Evolutionary conservation across 2,797 vertebrate species (phyloP).

Genomic region (Smutsia gigantea): DNA sequence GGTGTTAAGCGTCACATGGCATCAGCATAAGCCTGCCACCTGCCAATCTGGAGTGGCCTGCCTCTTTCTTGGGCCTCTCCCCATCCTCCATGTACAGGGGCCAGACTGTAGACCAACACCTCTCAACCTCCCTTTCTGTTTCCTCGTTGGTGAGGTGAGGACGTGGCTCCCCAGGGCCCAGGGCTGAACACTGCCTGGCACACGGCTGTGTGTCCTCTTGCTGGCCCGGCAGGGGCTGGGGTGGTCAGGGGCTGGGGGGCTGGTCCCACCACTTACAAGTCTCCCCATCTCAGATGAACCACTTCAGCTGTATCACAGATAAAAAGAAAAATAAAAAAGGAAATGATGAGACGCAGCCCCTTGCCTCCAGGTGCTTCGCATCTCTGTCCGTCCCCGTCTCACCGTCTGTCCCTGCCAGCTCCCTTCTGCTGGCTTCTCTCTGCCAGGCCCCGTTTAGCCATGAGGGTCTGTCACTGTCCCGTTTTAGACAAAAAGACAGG

Average conservation of each 20-base stretch:
- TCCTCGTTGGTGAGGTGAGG: too few species aligned
- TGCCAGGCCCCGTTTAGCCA: neutral
- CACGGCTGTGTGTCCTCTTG: rapidly evolving
- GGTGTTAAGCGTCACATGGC: neutral
- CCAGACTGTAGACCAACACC: neutral
- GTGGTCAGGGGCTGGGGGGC: neutral
- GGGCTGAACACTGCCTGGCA: neutral
- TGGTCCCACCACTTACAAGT: rapidly evolving
- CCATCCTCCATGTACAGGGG: neutral
- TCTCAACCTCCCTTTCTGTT: neutral
- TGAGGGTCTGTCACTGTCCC: neutral
- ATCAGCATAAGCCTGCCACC: neutral
- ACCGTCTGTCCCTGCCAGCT: neutral
- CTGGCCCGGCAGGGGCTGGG: rapidly evolving
- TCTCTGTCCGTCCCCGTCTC: too few species aligned
- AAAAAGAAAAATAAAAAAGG: neutral
- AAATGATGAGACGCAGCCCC: too few species aligned
- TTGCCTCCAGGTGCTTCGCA: rapidly evolving
- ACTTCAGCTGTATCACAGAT: neutral
- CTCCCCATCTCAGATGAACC: neutral
- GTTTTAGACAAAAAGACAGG: neutral
- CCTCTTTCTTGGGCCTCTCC: neutral
- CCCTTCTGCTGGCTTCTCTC: neutral
- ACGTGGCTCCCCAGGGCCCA: neutral
- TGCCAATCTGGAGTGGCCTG: too few species aligned